Evolutionary conservation across 2,797 vertebrate species (phyloP), one percentile per base, ranked within the genome.

Genomic region (Anguilla obscura): DNA sequence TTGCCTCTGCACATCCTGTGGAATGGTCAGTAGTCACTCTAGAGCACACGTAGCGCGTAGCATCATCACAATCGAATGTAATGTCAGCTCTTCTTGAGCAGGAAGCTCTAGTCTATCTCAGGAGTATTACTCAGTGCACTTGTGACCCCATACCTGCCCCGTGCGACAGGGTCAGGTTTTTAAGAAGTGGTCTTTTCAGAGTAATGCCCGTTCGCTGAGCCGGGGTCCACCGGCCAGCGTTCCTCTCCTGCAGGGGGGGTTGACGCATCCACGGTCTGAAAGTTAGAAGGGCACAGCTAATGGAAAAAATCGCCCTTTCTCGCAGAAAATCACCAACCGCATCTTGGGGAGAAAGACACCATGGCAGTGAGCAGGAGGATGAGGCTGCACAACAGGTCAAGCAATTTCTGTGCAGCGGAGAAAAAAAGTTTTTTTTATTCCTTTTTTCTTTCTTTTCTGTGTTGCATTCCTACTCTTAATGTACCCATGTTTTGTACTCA

Each of bases 261-360:
- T 69, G 63, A 27, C 4, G 4, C 7, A 27, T 27, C 21, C 63
- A 66, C 63, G 5, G 7, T 14, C 52, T 24, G 30, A 66, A 1
- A 33, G 40, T 30, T 4, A n/a, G 7, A 27, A 50, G 27, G 21
- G 27, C 36, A 58, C 58, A 54, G 69, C 21, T 52, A 69, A 69
- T 69, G 63, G 40, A 36, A 30, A n/a, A 8, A 52, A 52, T 76
- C 21, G 2, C 84, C 27, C 80, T 85, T 33, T 85, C 71, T 93
- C 91, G 85, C 92, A 96, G 95, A 94, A 91, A 90, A 92, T 96
- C 92, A 95, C 93, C 63, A 92, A 89, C 88, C 90, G 6, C 0
- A 87, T 95, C 66, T 91, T 95, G 86, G 90, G 93, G 82, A 92
- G 93, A 52, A 89, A 89, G 86, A 84, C 90, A 10, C 90, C 90